Evolutionary conservation across 2,113 vertebrate species (phyloP).

Genomic region (Hucho hucho): DNA sequence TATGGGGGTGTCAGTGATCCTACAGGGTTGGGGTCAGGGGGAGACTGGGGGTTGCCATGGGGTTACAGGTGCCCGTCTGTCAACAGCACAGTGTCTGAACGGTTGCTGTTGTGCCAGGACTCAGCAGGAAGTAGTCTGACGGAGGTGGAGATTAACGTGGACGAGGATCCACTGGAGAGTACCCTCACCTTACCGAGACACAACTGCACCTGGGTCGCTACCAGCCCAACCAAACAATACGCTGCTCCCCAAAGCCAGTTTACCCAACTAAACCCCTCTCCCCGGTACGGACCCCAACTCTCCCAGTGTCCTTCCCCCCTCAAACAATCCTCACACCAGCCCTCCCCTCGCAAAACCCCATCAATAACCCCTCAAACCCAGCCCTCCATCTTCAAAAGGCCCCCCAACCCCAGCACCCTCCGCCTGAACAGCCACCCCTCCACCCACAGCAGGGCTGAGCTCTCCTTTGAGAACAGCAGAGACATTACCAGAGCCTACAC

Average conservation of each 20-base stretch:
- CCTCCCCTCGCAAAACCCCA: slow-evolving; percentile 27
- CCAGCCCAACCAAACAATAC: slow-evolving; percentile 54
- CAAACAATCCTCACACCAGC: slow-evolving; percentile 35
- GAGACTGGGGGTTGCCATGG: slow-evolving; percentile 27
- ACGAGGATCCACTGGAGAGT: slow-evolving; percentile 73
- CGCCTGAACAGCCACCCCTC: slow-evolving; percentile 44
- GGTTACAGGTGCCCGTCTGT: slow-evolving; percentile 32
- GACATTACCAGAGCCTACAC: slow-evolving; percentile 30
- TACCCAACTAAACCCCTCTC: slow-evolving; percentile 34
- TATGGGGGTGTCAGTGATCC: slow-evolving; percentile 62
- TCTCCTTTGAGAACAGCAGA: slow-evolving; percentile 25
- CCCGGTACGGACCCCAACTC: slow-evolving; percentile 21
- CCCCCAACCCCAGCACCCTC: slow-evolving; percentile 28
- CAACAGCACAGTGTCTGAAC: slow-evolving; percentile 33
- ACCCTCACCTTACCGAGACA: slow-evolving; percentile 49
- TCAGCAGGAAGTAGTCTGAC: slow-evolving; percentile 73
- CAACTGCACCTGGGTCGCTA: slow-evolving; percentile 36
- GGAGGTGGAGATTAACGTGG: slow-evolving; percentile 79
- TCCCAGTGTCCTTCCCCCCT: slow-evolving; percentile 34
- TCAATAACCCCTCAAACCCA: slow-evolving; percentile 22
- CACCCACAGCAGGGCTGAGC: slow-evolving; percentile 29
- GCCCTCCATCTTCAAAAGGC: slow-evolving; percentile 32
- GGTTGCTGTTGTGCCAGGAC: slow-evolving; percentile 61
- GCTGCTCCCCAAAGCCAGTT: slow-evolving; percentile 41
- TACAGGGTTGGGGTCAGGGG: slow-evolving; percentile 15